A percentile compares a stretch with the other conserved stretches of the same genome.
These are phyloP conservation scores for Mixornis gularis DNA, from an alignment of 2,113 vertebrate genomes.

Conservation along the genomic window DNA sequence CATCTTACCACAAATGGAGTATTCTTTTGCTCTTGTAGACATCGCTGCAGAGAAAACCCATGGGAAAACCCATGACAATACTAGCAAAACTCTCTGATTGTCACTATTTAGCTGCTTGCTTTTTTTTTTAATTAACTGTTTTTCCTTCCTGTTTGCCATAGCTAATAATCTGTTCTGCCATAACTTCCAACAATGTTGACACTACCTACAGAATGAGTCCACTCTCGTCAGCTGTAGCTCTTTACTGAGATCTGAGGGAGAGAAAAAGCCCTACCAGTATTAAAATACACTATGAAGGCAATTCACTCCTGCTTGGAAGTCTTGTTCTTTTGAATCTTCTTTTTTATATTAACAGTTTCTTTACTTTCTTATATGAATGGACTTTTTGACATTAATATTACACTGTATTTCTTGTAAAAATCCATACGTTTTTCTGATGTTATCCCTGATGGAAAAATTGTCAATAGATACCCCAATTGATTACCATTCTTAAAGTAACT, in stretches of 20 bases:
- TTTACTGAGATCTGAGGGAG: not conserved
- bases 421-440: not conserved
- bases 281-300: not conserved
- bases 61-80: not conserved
- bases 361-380: not conserved
- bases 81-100: not conserved
- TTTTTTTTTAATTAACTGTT: not conserved
- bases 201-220: not conserved
- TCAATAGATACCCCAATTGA: not conserved
- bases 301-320: not conserved
- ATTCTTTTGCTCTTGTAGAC: not conserved
- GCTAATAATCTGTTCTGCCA: not conserved
- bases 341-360: not conserved
- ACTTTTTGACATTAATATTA: not conserved
- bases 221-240: not conserved
- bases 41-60: not conserved
- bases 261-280: not conserved
- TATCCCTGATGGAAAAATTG: not conserved
- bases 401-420: not conserved
- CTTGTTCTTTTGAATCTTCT: not conserved
- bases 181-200: not conserved
- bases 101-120: not conserved
- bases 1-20: not conserved
- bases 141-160: not conserved
- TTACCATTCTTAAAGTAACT: fast-evolving